Conservation (phyloP, 2,113 vertebrate genomes). For the Dromaius novaehollandiae region DNA sequence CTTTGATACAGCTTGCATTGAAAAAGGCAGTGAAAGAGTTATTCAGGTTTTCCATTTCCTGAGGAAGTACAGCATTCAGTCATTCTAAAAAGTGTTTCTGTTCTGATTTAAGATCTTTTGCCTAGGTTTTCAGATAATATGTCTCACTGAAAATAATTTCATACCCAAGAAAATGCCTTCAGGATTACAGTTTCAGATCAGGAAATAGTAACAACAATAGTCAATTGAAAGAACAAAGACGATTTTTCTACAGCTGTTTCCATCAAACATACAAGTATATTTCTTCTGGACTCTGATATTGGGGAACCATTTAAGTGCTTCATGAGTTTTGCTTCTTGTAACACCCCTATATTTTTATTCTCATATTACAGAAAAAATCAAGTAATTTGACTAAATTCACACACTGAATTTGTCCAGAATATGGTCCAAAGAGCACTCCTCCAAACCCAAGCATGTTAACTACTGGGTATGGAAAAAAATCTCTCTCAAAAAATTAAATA, state of each 20-base stretch:
- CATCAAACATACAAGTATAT: neutral
- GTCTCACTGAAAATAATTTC: neutral
- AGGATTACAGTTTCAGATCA: neutral
- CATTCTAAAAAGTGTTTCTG: neutral
- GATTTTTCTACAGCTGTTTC: neutral
- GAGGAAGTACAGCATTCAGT: neutral
- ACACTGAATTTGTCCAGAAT: too few relatives aligned
- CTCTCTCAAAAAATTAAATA: too few relatives aligned
- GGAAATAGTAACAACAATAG: neutral
- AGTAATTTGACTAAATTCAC: too few relatives aligned
- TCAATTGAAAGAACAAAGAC: neutral
- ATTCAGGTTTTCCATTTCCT: neutral
- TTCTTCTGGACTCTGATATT: neutral
- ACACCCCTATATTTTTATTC: too few relatives aligned
- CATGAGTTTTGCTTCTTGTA: neutral
- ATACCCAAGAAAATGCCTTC: conserved; percentile 7
- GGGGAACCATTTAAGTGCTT: neutral
- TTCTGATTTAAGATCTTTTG: neutral
- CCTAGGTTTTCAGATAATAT: neutral
- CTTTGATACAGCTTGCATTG: neutral
- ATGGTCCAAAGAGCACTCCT: too few relatives aligned
- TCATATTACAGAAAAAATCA: too few relatives aligned
- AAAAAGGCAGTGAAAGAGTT: neutral
- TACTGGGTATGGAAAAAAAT: too few relatives aligned
- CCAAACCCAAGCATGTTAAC: too few relatives aligned